Evolutionary conservation across 1,140 invertebrate genomes (phyloP), one percentile per base, ranked within the genome.

Genomic region (Amyelois transitella): DNA sequence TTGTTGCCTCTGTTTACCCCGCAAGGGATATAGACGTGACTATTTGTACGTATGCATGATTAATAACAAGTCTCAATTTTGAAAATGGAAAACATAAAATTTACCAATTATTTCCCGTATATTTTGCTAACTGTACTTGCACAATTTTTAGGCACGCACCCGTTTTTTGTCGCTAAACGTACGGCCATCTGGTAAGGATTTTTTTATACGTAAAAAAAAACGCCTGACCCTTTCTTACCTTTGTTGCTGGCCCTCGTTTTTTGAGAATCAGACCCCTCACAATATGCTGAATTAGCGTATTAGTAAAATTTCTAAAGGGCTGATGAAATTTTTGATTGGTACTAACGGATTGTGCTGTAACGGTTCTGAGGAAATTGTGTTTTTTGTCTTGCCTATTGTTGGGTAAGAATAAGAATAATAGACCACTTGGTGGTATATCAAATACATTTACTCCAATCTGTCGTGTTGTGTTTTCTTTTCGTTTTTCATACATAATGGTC

Each of bases 181-280:
- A 62, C 59, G 77, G 77, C 85, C 82, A 86, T 86, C 83, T 86
- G 85, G 82, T 76, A 71, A 81, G 69, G 68, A 72, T 75, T 86
- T 86, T 86, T 86, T 68, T 12, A 60, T 58, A 77, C 63, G 82
- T n/a, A n/a, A n/a, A n/a, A 83, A 88, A 86, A 86, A 75, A 72
- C 69, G 72, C 64, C 82, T 88, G 85, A 88, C 85, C 85, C 85
- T 88, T 88, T 88, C 85, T 84, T 88, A 78, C 82, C 82, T 86
- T 80, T 79, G 77, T 70, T 77, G 67, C 75, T 76, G 64, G 81
- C 78, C 82, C 82, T 75, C 70, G 74, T 75, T 86, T 86, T 88
- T 86, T 88, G 53, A 58, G 55, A 60, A 66, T 55, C 58, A 64
- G 72, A 75, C 72, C 81, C 79, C 81, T 82, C 71, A 86, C 85